Percentiles rank a stretch among this genome's conserved stretches.
These are phyloP conservation scores for Aphyosemion australe DNA, from an alignment of 2,113 vertebrate species.

Conservation along the genomic window DNA sequence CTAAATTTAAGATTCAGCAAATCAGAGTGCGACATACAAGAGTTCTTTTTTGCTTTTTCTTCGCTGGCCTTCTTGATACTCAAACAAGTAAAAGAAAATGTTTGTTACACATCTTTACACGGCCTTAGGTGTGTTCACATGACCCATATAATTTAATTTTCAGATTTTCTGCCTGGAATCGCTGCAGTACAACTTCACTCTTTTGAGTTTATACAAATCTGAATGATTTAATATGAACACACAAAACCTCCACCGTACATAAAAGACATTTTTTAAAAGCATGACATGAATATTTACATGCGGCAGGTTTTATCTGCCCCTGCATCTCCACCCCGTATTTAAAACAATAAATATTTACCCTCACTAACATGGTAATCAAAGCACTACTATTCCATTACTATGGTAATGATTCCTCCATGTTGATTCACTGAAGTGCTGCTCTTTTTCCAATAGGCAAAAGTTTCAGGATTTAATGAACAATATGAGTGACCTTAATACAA, in stretches of 20 bases:
- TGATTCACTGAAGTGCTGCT: slow-evolving; percentile 34
- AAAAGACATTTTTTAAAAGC: background rate
- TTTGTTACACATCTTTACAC: too few relatives aligned
- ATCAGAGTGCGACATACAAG: too few relatives aligned
- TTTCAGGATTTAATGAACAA: slow-evolving; percentile 22
- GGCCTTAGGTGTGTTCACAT: too few relatives aligned
- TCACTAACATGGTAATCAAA: slow-evolving; percentile 52
- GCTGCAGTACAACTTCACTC: background rate
- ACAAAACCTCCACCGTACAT: background rate
- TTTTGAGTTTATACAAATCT: slow-evolving; percentile 4
- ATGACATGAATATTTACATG: slow-evolving; percentile 41
- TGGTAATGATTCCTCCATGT: slow-evolving; percentile 55
- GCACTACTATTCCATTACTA: slow-evolving; percentile 57
- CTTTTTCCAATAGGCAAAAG: slow-evolving; percentile 25
- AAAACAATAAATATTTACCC: slow-evolving; percentile 64
- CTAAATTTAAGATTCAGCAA: too few relatives aligned
- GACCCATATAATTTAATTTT: too few relatives aligned
- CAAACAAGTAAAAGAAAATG: too few relatives aligned
- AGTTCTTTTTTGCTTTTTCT: too few relatives aligned
- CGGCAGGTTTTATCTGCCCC: background rate
- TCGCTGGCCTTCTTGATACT: too few relatives aligned
- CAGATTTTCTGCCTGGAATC: background rate
- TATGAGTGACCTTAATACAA: background rate
- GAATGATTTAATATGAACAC: background rate
- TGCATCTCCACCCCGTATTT: slow-evolving; percentile 17